Evolutionary conservation across 2,797 vertebrate genomes (phyloP).

Genomic region (Margarornis squamiger): DNA sequence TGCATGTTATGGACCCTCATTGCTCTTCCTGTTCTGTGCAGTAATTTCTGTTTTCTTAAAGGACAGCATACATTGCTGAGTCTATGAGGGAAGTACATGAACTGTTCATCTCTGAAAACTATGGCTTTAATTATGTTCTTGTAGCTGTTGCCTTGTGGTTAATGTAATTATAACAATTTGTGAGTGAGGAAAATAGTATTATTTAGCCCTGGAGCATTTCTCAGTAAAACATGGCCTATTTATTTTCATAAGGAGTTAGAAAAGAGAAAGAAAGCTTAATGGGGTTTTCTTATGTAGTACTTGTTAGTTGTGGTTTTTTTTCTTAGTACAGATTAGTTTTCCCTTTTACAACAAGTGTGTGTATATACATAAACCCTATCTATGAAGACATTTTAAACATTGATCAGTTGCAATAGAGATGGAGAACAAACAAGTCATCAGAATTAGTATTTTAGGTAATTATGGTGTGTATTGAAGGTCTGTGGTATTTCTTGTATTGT

Average conservation of each 20-base stretch:
- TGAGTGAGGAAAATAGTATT: background rate
- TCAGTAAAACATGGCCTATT: background rate
- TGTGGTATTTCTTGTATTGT: background rate
- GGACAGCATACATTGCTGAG: background rate
- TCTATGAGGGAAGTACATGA: background rate
- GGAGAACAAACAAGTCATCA: background rate
- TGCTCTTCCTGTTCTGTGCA: background rate
- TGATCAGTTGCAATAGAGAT: background rate
- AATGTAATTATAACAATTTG: conserved; percentile 40
- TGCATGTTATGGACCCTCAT: background rate
- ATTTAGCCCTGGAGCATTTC: conserved; percentile 43
- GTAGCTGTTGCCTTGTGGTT: conserved; percentile 16
- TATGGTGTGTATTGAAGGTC: background rate
- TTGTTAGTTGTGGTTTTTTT: background rate
- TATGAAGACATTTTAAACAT: background rate
- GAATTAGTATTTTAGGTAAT: background rate
- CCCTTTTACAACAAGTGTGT: background rate
- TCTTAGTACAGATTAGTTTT: background rate
- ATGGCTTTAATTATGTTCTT: conserved; percentile 32
- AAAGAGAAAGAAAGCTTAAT: background rate
- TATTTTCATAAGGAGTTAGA: conserved; percentile 24
- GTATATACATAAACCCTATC: background rate
- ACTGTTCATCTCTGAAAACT: conserved; percentile 25
- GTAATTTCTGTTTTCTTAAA: conserved; percentile 26
- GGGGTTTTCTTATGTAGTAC: background rate